These are phyloP conservation scores for Psittacula cyanocephala DNA, from an alignment of 2,113 vertebrate species.

Conservation along the genomic window DNA sequence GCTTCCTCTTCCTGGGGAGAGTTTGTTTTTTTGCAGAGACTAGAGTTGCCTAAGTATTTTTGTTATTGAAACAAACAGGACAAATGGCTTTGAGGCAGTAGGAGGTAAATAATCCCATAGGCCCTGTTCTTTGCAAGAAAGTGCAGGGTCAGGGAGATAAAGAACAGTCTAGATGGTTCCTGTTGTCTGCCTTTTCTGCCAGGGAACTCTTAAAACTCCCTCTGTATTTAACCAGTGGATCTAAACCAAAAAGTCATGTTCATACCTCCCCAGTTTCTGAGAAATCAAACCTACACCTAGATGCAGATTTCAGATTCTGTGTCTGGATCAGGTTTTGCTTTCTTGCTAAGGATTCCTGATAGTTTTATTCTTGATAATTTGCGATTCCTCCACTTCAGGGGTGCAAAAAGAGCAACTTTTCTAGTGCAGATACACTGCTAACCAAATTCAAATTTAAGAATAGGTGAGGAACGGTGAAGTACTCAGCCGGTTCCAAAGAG, in stretches of 20 bases:
- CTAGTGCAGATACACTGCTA: neutral
- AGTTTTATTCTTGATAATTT: neutral
- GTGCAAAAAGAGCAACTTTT: neutral
- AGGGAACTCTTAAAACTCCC: neutral
- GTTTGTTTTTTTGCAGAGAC: neutral
- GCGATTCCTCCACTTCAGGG: neutral
- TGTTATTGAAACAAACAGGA: neutral
- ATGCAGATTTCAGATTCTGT: neutral
- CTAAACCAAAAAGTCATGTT: neutral
- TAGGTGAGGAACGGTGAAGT: neutral
- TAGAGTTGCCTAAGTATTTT: neutral
- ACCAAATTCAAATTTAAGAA: neutral
- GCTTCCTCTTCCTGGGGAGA: neutral
- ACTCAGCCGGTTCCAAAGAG: neutral
- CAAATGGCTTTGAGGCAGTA: neutral
- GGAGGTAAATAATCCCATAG: neutral
- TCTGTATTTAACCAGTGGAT: neutral
- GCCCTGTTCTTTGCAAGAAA: neutral
- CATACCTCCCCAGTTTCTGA: neutral
- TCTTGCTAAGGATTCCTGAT: neutral
- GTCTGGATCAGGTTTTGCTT: neutral
- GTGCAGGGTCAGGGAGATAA: neutral
- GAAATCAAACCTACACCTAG: neutral
- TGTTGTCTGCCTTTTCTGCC: neutral
- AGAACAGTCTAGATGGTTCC: neutral